Base-by-base conservation (phyloP, 1,140 invertebrate species). In the Chymomyza costata region DNA sequence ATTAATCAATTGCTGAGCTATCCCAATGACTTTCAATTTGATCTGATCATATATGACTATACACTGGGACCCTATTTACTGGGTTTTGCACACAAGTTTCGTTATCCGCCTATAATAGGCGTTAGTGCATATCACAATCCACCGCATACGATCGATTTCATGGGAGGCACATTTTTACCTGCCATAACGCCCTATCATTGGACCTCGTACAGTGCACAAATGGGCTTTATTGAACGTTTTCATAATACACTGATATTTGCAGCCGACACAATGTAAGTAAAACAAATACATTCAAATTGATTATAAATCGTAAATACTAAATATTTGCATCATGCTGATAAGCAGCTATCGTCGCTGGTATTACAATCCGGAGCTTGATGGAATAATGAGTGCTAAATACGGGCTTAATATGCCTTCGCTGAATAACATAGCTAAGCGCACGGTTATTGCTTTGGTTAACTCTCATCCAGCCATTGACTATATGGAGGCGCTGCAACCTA, bases 401-500 rank as follows among this genome's bases (percentile, higher is more conserved):
- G 49, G 15, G 0, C 1, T 41, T 0, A 37, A 59, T 11, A 59
- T 53, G 56, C 56, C 43, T 2, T 10, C 30, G 1, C 21, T 59
- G 0, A n/a, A 35, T 0, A 30, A 59, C 7, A 5, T 59, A 16
- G 56, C 50, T 1, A 59, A 47, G 14, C 31, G 46, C 1, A 59
- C 50, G 6, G 52, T 53, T 8, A 47, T 59, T 10, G 13, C 59
- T 6, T 43, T 89, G 11, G 58, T 85, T 8, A 88, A 88, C 50
- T 63, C 73, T 5, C 78, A 87, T 66, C 82, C 85, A 11, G 61
- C 82, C 1, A 67, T 87, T 1, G 81, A 86, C 52, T 73, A 68
- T 62, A 64, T 86, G 6, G 60, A 84, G 40, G 65, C 85, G 0
- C 37, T 86, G 11, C 47, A 85, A 3, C 86, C 88, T n/a, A 87